Conservation (phyloP, 2,888 invertebrate genomes). For the Steinernema hermaphroditum region DNA sequence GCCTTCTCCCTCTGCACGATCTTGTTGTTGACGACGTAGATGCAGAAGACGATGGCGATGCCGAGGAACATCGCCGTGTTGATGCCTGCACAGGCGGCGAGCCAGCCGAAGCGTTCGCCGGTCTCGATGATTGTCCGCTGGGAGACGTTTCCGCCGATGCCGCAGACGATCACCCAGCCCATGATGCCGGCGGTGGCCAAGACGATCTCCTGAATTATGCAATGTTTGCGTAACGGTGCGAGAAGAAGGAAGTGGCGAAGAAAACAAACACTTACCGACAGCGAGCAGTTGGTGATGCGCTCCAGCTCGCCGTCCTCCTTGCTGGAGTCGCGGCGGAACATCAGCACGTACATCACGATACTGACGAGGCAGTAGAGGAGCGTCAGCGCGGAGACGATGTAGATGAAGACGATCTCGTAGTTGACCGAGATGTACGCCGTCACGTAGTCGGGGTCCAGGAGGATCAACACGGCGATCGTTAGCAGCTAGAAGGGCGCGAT, state of each 20-base stretch:
- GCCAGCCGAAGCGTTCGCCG: slow-evolving; percentile 64
- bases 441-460: slow-evolving; percentile 63
- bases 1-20: slow-evolving; percentile 52
- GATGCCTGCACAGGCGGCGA: slow-evolving; percentile 63
- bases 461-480: slow-evolving; percentile 55
- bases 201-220: slow-evolving; percentile 58
- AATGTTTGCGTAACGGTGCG: too few species aligned
- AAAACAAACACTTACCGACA: slow-evolving; percentile 50
- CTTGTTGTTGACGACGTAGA: slow-evolving; percentile 61
- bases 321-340: slow-evolving; percentile 44
- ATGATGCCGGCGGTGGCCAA: slow-evolving; percentile 63
- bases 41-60: slow-evolving; percentile 58
- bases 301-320: slow-evolving; percentile 50
- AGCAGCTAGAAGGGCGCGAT: slow-evolving; percentile 51
- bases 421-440: slow-evolving; percentile 65
- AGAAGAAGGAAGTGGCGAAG: too few species aligned
- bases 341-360: slow-evolving; percentile 57
- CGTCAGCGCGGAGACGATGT: slow-evolving; percentile 55
- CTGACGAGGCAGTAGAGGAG: slow-evolving; percentile 64
- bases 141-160: slow-evolving; percentile 63
- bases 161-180: slow-evolving; percentile 65
- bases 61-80: slow-evolving; percentile 62
- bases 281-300: slow-evolving; percentile 59
- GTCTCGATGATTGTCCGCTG: slow-evolving; percentile 65
- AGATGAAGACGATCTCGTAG: slow-evolving; percentile 62